These are phyloP conservation scores for Chaetodon trifascialis DNA, from an alignment of 2,113 vertebrate genomes.

Conservation along the genomic window DNA sequence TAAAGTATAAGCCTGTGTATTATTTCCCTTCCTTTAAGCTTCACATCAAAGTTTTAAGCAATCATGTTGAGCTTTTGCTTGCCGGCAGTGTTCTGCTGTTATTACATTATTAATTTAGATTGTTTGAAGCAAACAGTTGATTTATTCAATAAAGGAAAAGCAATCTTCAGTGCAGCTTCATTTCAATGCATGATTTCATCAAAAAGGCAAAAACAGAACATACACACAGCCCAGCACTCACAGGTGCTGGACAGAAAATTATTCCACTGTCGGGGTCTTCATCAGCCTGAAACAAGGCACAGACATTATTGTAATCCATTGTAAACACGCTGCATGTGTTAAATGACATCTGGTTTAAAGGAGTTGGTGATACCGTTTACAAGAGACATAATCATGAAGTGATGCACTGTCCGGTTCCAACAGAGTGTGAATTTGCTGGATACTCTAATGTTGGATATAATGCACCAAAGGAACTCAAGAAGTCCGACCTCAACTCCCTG, in stretches of 20 bases:
- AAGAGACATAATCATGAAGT: background rate
- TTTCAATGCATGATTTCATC: constrained; percentile 6
- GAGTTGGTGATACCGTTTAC: background rate
- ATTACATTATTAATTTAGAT: background rate
- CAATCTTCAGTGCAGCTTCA: background rate
- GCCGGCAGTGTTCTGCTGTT: background rate
- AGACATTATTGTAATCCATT: background rate
- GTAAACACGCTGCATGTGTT: background rate
- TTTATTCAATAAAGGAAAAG: constrained; percentile 31
- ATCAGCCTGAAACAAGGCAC: background rate
- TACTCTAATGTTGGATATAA: background rate
- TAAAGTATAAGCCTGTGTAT: background rate
- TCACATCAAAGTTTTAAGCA: background rate
- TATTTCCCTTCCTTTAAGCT: constrained; percentile 5
- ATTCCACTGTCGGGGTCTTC: background rate
- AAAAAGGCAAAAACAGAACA: constrained; percentile 13
- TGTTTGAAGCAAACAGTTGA: background rate
- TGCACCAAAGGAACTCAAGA: background rate
- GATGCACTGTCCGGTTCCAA: background rate
- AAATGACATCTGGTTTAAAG: background rate
- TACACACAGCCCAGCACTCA: background rate
- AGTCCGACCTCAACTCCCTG: no score
- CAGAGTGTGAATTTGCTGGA: background rate
- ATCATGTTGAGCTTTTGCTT: background rate
- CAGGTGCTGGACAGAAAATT: background rate